Percentiles rank a stretch among this genome's conserved stretches.
Conservation (phyloP, 2,888 invertebrate genomes). For the Seladonia tumulorum region DNA sequence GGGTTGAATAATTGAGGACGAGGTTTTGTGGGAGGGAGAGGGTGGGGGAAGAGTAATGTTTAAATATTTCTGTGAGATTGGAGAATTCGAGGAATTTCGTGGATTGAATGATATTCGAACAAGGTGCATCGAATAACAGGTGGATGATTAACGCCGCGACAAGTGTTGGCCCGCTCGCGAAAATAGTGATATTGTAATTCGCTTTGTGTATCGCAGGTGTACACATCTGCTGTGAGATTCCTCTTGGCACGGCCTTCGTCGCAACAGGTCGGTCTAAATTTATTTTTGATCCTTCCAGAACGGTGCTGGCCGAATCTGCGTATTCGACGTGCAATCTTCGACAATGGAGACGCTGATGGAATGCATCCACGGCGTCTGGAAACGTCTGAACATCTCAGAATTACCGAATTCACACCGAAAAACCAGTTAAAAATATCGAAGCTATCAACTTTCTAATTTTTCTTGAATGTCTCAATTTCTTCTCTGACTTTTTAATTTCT, state of each 20-base stretch:
- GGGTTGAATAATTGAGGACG: no score
- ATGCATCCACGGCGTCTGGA: not conserved
- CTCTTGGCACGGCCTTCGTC: constrained; percentile 54
- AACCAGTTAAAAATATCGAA: not conserved
- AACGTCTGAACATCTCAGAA: not conserved
- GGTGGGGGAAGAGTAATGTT: not conserved
- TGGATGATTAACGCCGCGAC: constrained; percentile 22
- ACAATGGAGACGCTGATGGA: not conserved
- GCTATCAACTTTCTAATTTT: no score
- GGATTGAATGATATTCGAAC: not conserved
- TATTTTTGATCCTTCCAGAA: constrained; percentile 54
- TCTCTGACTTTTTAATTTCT: not conserved
- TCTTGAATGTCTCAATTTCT: not conserved
- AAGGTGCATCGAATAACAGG: constrained; percentile 27
- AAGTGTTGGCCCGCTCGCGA: constrained; percentile 29
- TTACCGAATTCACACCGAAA: not conserved
- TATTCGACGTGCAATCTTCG: constrained; percentile 24
- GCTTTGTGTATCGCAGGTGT: constrained; percentile 35
- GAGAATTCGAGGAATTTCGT: not conserved
- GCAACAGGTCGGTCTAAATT: constrained; percentile 46
- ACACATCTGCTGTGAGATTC: constrained; percentile 19
- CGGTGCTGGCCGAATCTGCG: not conserved
- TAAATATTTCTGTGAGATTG: not conserved
- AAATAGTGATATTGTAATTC: constrained; percentile 58
- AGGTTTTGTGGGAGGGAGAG: not conserved